A percentile compares a stretch with the other conserved stretches of the same genome.
Conservation (phyloP, 92 coral and sea anemone genomes). For the Phymanthus crucifer region DNA sequence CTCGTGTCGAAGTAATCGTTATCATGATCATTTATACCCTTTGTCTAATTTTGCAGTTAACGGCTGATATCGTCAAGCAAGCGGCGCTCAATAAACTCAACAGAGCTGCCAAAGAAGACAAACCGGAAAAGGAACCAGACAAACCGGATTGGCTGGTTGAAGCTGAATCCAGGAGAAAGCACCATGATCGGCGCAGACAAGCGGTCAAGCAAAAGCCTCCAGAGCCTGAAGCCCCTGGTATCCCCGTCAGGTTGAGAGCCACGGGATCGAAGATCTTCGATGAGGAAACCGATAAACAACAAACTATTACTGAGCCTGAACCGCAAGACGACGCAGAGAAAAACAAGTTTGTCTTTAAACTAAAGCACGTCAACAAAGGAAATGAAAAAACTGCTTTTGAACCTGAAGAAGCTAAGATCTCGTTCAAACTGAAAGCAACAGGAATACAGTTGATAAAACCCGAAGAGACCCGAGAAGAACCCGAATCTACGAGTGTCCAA, state of each 20-base stretch:
- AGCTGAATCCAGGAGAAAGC: constrained; percentile 85
- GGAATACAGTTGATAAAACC: constrained; percentile 39
- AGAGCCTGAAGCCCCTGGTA: constrained; percentile 9
- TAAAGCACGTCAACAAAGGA: background rate
- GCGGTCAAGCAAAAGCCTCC: constrained; percentile 43
- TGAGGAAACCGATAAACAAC: background rate
- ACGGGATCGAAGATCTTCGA: constrained; percentile 36
- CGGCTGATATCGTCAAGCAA: constrained; percentile 80
- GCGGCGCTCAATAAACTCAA: constrained; percentile 82
- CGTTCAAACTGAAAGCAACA: constrained; percentile 32
- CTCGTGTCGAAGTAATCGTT: background rate
- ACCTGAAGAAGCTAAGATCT: constrained; percentile 34
- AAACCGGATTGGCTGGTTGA: constrained; percentile 96
- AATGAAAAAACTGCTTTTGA: constrained; percentile 7
- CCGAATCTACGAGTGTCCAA: background rate
- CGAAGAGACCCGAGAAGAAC: constrained; percentile 11
- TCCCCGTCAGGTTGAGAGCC: constrained; percentile 20
- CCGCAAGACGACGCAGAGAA: constrained; percentile 21
- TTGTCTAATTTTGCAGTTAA: constrained; percentile 34
- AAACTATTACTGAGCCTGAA: background rate
- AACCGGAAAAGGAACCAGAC: constrained; percentile 68
- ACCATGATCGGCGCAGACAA: constrained; percentile 70
- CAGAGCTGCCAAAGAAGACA: constrained; percentile 82
- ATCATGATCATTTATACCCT: background rate
- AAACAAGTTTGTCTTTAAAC: constrained; percentile 30